Conservation (phyloP, 2,888 invertebrate genomes). For the Drosophila basisetae region DNA sequence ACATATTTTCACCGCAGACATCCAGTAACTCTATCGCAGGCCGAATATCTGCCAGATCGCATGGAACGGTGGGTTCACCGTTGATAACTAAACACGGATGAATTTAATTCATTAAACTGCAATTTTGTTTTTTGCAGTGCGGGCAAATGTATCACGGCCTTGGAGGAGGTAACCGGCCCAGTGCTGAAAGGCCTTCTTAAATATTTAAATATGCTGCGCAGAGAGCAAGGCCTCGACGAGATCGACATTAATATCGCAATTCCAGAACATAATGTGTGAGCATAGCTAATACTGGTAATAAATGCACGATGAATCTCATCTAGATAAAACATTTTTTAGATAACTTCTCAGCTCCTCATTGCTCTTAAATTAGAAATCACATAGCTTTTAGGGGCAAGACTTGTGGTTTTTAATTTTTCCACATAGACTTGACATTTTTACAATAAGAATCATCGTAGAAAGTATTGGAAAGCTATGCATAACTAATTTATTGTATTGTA, state of each 20-base stretch:
- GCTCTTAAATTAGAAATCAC: not conserved
- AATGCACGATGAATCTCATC: not conserved
- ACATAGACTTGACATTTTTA: not conserved
- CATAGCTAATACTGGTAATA: not conserved
- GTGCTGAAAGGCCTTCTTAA: not conserved
- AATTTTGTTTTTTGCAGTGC: conserved; percentile 6
- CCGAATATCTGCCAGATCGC: conserved; percentile 31
- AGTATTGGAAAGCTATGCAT: not conserved
- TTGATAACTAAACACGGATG: too few species aligned
- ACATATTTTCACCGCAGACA: conserved; percentile 1
- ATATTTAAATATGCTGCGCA: conserved; percentile 10
- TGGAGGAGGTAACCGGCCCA: conserved; percentile 20
- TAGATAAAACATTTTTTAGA: not conserved
- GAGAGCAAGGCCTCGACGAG: not conserved
- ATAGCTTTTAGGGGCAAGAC: not conserved
- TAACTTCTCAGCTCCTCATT: not conserved
- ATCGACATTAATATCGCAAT: not conserved
- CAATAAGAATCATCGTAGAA: not conserved
- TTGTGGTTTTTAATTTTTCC: not conserved
- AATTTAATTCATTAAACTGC: not conserved
- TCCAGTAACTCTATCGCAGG: not conserved
- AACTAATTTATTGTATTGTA: not conserved
- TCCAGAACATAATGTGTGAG: not conserved
- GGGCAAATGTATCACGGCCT: not conserved
- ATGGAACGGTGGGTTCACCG: conserved; percentile 18